Percentiles rank a stretch among this genome's conserved stretches.
Conservation (phyloP, 2,113 vertebrate species). For the Oryzias javanicus region DNA sequence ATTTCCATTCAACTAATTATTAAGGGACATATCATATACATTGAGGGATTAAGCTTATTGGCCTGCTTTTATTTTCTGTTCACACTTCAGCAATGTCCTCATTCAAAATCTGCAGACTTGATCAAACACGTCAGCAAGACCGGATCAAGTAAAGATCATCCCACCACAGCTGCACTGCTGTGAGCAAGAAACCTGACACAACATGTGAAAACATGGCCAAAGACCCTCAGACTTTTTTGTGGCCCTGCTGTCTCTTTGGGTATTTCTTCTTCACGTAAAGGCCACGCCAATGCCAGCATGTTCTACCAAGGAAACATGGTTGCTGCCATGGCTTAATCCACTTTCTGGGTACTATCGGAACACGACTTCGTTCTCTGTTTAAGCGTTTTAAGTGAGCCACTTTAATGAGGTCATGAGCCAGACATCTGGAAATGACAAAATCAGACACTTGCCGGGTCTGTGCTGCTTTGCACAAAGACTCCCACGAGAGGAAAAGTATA, state of each 20-base stretch:
- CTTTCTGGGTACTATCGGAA: slow-evolving; percentile 21
- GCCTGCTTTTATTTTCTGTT: slow-evolving; percentile 10
- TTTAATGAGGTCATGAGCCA: slow-evolving; percentile 68
- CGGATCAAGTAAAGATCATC: slow-evolving; percentile 31
- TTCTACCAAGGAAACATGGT: slow-evolving; percentile 34
- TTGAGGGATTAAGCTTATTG: not conserved
- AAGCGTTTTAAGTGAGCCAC: slow-evolving; percentile 68
- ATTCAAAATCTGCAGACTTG: slow-evolving; percentile 24
- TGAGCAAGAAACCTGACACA: slow-evolving; percentile 48
- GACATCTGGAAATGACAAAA: slow-evolving; percentile 76
- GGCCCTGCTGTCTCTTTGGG: slow-evolving; percentile 9
- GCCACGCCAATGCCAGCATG: slow-evolving; percentile 14
- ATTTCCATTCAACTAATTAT: not conserved
- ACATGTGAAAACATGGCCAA: slow-evolving; percentile 39
- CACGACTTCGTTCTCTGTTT: slow-evolving; percentile 35
- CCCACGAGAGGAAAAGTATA: slow-evolving; percentile 45
- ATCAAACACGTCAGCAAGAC: slow-evolving; percentile 38
- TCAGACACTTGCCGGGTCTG: slow-evolving; percentile 54
- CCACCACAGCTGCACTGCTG: slow-evolving; percentile 49
- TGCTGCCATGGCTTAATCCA: slow-evolving; percentile 18
- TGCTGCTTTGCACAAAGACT: slow-evolving; percentile 52
- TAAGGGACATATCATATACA: not conserved
- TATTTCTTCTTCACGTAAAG: not conserved
- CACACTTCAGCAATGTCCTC: slow-evolving; percentile 19
- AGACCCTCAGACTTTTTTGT: slow-evolving; percentile 24